These are phyloP conservation scores for Cyphomyrus discorhynchus DNA, from an alignment of 2,113 vertebrate species.

Conservation along the genomic window DNA sequence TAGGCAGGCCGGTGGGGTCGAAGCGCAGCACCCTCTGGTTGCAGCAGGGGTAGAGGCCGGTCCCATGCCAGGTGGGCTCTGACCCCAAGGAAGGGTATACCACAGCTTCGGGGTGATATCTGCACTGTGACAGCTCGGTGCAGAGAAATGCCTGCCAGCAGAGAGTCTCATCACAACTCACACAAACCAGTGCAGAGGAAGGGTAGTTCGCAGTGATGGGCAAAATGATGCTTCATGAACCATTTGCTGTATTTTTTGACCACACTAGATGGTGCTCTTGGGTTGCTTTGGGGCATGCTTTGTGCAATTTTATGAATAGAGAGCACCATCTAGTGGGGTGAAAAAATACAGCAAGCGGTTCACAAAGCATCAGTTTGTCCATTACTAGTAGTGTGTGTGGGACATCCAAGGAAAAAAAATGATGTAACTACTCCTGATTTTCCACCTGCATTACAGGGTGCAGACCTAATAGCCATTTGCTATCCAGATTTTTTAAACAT, in stretches of 20 bases:
- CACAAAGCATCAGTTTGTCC: not conserved
- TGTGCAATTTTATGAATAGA: not conserved
- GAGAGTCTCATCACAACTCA: not conserved
- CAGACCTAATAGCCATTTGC: not conserved
- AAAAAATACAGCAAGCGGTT: not conserved
- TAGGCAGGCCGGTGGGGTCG: conserved; percentile 80
- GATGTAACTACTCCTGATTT: not conserved
- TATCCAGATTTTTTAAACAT: not conserved
- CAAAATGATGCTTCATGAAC: not conserved
- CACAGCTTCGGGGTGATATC: conserved; percentile 80
- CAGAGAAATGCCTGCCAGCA: conserved; percentile 76
- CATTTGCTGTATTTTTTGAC: not conserved
- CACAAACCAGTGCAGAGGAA: not conserved
- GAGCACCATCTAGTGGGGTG: not conserved
- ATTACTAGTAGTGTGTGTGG: not conserved
- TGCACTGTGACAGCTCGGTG: conserved; percentile 83
- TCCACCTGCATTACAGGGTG: not conserved
- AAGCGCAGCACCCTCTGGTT: conserved; percentile 89
- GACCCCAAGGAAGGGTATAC: conserved; percentile 66
- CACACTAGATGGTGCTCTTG: not conserved
- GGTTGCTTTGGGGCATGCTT: not conserved
- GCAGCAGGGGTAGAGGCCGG: conserved; percentile 89
- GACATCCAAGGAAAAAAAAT: not conserved
- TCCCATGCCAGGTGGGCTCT: conserved; percentile 64
- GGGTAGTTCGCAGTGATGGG: not conserved